These are phyloP conservation scores for Acanthiza pusilla DNA, from an alignment of 2,797 vertebrate species.

Conservation along the genomic window DNA sequence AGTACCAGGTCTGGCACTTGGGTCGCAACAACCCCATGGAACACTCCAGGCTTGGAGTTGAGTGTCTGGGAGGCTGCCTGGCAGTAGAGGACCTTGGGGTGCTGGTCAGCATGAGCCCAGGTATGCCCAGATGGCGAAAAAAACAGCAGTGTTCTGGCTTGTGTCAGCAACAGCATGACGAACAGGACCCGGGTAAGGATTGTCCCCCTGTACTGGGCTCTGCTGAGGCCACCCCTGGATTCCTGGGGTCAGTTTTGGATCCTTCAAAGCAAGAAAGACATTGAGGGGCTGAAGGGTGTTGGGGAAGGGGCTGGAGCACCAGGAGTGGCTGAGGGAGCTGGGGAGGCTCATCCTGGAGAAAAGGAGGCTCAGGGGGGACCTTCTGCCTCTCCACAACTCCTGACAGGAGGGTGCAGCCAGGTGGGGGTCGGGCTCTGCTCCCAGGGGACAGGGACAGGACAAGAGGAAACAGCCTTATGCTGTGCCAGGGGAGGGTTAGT, in stretches of 20 bases:
- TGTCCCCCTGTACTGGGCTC: background rate
- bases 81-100: background rate
- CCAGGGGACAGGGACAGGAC: background rate
- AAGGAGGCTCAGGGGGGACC: background rate
- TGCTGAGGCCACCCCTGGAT: background rate
- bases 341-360: background rate
- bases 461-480: background rate
- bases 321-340: background rate
- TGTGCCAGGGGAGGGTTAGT: background rate
- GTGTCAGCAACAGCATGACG: background rate
- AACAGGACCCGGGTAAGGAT: background rate
- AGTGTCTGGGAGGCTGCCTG: background rate
- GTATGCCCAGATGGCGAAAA: background rate
- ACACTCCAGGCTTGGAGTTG: background rate
- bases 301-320: background rate
- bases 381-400: background rate
- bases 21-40: background rate
- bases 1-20: rapidly evolving
- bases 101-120: background rate
- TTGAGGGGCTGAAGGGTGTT: background rate
- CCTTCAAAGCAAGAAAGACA: background rate
- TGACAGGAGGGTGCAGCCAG: rapidly evolving
- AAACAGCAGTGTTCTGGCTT: background rate
- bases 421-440: background rate
- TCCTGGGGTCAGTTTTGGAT: background rate